These are phyloP conservation scores for Leptogaster cylindrica DNA, from an alignment of 2,888 invertebrate species.

Conservation along the genomic window DNA sequence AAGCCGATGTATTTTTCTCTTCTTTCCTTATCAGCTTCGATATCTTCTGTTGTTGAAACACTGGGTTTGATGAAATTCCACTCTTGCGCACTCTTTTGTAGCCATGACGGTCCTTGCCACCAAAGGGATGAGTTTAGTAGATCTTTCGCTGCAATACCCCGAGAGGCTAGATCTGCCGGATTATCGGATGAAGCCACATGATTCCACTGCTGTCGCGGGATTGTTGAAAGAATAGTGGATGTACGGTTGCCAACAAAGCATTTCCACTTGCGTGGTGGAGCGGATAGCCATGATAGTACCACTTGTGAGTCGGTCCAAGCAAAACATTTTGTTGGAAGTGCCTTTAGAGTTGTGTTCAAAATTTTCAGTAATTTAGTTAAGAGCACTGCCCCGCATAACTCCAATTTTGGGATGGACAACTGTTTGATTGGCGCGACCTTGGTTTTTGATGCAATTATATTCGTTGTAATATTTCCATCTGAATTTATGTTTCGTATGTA, in stretches of 20 bases:
- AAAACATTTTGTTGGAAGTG: slow-evolving; percentile 22
- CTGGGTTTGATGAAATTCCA: not conserved
- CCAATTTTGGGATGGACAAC: slow-evolving; percentile 43
- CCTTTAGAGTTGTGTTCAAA: not conserved
- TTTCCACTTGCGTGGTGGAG: slow-evolving; percentile 48
- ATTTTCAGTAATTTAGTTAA: slow-evolving; percentile 22
- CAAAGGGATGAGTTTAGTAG: slow-evolving; percentile 46
- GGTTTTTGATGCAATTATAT: slow-evolving; percentile 40
- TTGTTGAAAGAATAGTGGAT: slow-evolving; percentile 44
- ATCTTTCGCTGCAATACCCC: slow-evolving; percentile 44
- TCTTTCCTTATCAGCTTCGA: not conserved
- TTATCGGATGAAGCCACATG: slow-evolving; percentile 48
- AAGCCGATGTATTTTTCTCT: not conserved
- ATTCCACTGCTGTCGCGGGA: slow-evolving; percentile 42
- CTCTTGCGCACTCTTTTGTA: not conserved
- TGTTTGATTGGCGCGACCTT: slow-evolving; percentile 44
- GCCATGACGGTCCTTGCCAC: slow-evolving; percentile 50
- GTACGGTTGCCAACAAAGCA: slow-evolving; percentile 50
- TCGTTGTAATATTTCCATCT: not conserved
- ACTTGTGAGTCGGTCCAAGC: slow-evolving; percentile 47
- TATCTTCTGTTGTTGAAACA: not conserved
- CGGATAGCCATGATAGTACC: slow-evolving; percentile 49
- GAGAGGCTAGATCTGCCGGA: slow-evolving; percentile 49
- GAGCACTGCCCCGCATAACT: slow-evolving; percentile 45
- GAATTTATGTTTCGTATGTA: not conserved